These are phyloP conservation scores for Leuciscus waleckii DNA, from an alignment of 2,797 vertebrate genomes.

Conservation along the genomic window DNA sequence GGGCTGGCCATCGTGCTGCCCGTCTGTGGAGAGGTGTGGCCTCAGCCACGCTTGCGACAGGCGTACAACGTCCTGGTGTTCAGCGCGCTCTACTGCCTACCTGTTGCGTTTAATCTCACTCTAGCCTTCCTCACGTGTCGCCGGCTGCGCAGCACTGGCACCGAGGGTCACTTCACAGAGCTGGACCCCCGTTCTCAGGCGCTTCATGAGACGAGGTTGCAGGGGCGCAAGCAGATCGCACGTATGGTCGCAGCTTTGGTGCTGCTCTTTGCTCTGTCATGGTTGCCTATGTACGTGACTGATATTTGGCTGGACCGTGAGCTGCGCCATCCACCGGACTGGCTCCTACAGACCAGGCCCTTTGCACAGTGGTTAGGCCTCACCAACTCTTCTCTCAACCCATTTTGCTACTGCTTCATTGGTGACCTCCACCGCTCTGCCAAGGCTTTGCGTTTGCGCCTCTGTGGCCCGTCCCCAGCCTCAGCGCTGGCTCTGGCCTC, in stretches of 20 bases:
- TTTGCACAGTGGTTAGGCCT: slow-evolving; percentile 92
- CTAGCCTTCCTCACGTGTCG: slow-evolving; percentile 87
- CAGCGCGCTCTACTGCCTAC: slow-evolving; percentile 88
- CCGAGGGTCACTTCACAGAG: slow-evolving; percentile 70
- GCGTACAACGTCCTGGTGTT: slow-evolving; percentile 89
- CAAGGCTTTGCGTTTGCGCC: slow-evolving; percentile 85
- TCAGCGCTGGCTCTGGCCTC: slow-evolving; percentile 44
- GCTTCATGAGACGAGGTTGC: slow-evolving; percentile 84
- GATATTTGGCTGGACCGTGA: slow-evolving; percentile 90
- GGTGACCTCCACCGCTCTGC: slow-evolving; percentile 89
- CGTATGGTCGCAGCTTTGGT: slow-evolving; percentile 91
- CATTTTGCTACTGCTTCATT: slow-evolving; percentile 91
- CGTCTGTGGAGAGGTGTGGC: slow-evolving; percentile 89
- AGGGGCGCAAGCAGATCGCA: slow-evolving; percentile 86
- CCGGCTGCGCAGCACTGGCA: slow-evolving; percentile 74
- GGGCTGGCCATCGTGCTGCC: slow-evolving; percentile 80
- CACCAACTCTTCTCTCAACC: slow-evolving; percentile 92
- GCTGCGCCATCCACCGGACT: slow-evolving; percentile 74
- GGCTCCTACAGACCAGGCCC: slow-evolving; percentile 87
- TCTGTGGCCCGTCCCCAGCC: slow-evolving; percentile 51
- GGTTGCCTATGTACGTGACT: slow-evolving; percentile 87
- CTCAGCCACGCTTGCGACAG: slow-evolving; percentile 84
- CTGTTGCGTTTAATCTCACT: slow-evolving; percentile 88
- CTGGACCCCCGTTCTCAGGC: slow-evolving; percentile 79
- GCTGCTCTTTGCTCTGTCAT: slow-evolving; percentile 85